These are phyloP conservation scores for Nemotelus nigrinus DNA, from an alignment of 2,888 invertebrate genomes.

Conservation along the genomic window DNA sequence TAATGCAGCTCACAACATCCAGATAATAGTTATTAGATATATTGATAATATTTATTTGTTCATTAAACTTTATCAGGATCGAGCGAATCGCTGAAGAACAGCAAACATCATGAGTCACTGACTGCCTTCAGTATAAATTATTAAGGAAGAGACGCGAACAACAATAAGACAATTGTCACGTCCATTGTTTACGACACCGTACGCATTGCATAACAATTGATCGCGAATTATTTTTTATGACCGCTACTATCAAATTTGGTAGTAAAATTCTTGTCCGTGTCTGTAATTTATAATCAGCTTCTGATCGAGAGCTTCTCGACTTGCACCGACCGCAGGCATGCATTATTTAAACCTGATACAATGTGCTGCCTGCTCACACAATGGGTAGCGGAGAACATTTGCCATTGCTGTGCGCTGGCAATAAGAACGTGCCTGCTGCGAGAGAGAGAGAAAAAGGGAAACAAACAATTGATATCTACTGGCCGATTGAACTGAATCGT, in stretches of 20 bases:
- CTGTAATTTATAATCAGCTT: constrained; percentile 20
- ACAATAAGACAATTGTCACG: constrained; percentile 48
- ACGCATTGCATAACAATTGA: constrained; percentile 50
- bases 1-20: constrained; percentile 11
- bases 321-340: not conserved
- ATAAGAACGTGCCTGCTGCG: not conserved
- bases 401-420: not conserved
- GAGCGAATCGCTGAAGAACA: not conserved
- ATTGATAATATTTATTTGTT: constrained; percentile 35
- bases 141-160: constrained; percentile 36
- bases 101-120: constrained; percentile 22
- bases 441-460: not conserved
- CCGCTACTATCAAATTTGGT: constrained; percentile 44
- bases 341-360: constrained; percentile 24
- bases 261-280: constrained; percentile 37
- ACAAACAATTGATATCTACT: constrained; percentile 7
- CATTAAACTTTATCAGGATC: not conserved
- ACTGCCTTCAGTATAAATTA: constrained; percentile 24
- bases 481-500: constrained; percentile 27
- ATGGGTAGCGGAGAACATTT: constrained; percentile 15
- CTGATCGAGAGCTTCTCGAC: not conserved
- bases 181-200: constrained; percentile 49
- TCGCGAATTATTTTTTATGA: constrained; percentile 37
- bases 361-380: not conserved
- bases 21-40: constrained; percentile 30